A percentile compares a stretch with the other conserved stretches of the same genome.
Conservation (phyloP, 2,113 vertebrate species). For the Camelus bactrianus region DNA sequence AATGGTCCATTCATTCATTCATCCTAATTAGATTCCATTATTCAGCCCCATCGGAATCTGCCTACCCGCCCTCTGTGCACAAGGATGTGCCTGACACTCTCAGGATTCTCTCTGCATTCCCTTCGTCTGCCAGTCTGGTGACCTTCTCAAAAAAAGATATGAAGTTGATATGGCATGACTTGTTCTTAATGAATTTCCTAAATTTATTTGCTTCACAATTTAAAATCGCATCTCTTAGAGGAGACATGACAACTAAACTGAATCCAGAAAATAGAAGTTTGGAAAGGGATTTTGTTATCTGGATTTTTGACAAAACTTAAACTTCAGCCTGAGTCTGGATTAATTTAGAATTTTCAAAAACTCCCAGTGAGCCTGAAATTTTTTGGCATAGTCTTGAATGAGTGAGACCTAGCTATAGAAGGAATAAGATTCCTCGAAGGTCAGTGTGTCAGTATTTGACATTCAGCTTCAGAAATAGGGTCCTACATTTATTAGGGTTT, state of each 20-base stretch:
- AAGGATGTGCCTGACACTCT: not conserved
- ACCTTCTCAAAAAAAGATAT: not conserved
- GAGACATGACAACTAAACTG: not conserved
- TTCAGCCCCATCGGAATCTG: not conserved
- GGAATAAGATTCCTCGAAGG: not conserved
- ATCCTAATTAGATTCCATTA: not conserved
- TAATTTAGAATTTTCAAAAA: slow-evolving; percentile 44
- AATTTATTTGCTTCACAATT: not conserved
- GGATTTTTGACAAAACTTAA: slow-evolving; percentile 28
- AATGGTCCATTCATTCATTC: slow-evolving; percentile 15
- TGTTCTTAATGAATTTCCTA: slow-evolving; percentile 9
- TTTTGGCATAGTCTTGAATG: not conserved
- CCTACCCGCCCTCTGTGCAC: not conserved
- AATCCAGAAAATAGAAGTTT: not conserved
- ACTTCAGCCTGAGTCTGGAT: not conserved
- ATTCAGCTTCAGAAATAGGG: not conserved
- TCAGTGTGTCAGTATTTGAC: not conserved
- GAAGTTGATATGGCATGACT: not conserved
- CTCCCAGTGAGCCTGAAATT: not conserved
- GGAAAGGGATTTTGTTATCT: slow-evolving; percentile 34
- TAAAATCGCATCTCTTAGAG: not conserved
- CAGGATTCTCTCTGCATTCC: not conserved
- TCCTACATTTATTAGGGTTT: not conserved
- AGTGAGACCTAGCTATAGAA: not conserved
- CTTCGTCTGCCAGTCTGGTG: not conserved